Evolutionary conservation across 2,888 invertebrate genomes (phyloP).

Genomic region (Eugnorisma glareosa): DNA sequence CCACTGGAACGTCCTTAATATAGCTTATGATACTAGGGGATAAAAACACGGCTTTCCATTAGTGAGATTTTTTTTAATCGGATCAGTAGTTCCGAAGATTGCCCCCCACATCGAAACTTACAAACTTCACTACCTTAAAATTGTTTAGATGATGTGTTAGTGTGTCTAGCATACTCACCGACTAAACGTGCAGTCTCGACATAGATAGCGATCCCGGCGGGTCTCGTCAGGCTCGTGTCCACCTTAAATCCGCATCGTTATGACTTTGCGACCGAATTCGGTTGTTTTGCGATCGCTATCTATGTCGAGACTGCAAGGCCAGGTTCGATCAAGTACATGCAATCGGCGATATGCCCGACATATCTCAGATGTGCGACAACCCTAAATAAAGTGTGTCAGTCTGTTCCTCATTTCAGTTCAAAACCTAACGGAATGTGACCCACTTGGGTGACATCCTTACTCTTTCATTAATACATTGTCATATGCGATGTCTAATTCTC

Average conservation of each 20-base stretch:
- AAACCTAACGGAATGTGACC: conserved; percentile 43
- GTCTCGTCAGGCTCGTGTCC: no score
- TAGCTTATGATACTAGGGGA: not conserved
- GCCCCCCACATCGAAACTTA: not conserved
- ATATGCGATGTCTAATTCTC: not conserved
- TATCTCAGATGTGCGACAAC: not conserved
- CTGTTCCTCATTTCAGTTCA: conserved; percentile 43
- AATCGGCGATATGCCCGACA: not conserved
- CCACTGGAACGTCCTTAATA: no score
- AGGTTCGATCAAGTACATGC: not conserved
- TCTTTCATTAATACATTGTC: conserved; percentile 32
- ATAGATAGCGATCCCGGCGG: no score
- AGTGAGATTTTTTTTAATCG: not conserved
- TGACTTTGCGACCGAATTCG: no score
- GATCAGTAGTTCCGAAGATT: not conserved
- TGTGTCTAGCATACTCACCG: not conserved
- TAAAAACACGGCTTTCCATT: not conserved
- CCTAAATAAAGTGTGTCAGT: conserved; percentile 43
- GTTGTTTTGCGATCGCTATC: no score
- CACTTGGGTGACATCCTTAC: conserved; percentile 39
- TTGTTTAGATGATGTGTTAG: not conserved
- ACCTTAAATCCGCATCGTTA: no score
- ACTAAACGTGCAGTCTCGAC: not conserved
- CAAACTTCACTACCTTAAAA: not conserved
- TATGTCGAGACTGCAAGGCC: no score